A percentile compares a stretch with the other conserved stretches of the same genome.
phyloP scores from a whole-genome alignment of 92 coral and sea anemone species.

The Phenganax marumi region DNA sequence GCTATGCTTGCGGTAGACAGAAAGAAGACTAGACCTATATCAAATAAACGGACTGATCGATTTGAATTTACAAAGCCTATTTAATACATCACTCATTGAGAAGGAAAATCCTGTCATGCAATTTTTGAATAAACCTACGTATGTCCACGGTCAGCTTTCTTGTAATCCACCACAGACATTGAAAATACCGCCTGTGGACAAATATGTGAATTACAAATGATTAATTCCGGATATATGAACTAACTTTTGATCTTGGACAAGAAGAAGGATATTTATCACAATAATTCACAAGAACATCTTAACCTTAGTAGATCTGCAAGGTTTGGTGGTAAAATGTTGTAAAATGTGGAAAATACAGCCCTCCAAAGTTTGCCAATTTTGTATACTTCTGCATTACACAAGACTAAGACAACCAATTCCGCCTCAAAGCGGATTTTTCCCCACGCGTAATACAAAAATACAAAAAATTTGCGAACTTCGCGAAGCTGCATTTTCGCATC shows the following conservation, averaged over 20 bases:
- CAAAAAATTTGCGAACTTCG: no score
- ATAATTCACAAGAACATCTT: neutral
- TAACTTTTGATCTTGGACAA: neutral
- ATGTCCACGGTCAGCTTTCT: slow-evolving; percentile 41
- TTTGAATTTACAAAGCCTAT: neutral
- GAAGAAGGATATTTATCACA: neutral
- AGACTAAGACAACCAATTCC: no score
- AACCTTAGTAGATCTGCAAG: no score
- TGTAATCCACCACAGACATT: slow-evolving; percentile 35
- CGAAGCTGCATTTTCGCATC: no score
- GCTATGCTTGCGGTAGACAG: slow-evolving; percentile 65
- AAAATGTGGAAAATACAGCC: no score
- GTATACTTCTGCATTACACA: no score
- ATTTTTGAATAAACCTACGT: slow-evolving; percentile 6
- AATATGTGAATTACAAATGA: neutral
- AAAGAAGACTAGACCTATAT: slow-evolving; percentile 17
- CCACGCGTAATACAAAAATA: no score
- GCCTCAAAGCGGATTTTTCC: no score
- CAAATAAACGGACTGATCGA: neutral
- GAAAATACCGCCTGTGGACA: slow-evolving; percentile 24
- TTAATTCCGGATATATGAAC: no score
- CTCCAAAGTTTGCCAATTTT: no score
- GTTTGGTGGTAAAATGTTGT: no score
- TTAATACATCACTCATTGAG: neutral
- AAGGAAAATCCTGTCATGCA: neutral